Base-by-base conservation (phyloP, 1,140 invertebrate species). In the Drosophila ercepeae region DNA sequence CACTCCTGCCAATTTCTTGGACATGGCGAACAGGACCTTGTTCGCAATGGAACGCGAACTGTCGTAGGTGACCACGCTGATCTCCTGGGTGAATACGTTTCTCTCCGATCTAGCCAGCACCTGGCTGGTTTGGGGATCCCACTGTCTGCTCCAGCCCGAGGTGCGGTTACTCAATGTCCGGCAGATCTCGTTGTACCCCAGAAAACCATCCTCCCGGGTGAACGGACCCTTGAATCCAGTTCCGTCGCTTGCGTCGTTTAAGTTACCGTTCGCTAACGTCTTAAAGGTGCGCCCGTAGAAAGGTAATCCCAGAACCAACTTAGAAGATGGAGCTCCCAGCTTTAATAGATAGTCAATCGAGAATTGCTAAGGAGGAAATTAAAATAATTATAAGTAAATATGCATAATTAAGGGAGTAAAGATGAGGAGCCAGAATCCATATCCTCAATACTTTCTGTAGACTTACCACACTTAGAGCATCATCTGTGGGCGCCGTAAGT, bases 251-350 rank as follows among this genome's bases (percentile, higher is more conserved):
- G 82, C 36, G 21, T 93, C 91, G 18, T 93, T 93, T 0, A 93
- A 64, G 70, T 89, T 91, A 18, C 91, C 92, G 58, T 90, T 91
- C 11, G 42, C 18, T 3, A 83, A 61, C 5, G 92, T 91, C 5
- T 95, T 91, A 88, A 97, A 98, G 4, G 95, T 95, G 27, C 96
- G 93, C 1, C 97, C 97, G 74, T 98, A 98, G 71, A 96, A 94
- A 0, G 97, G 95, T 7, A 98, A 79, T 4, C 97, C 97, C 0
- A 98, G 78, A 0, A 97, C 94, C 48, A 98, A 81, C 91, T 98
- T 98, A 2, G 94, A 93, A 0, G 93, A 92, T 9, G 94, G 94
- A 3, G 95, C 95, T 4, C 96, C 97, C 57, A 94, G 91, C 25
- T 93, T 91, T 3, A 97, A 67, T 90, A 96, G 93, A 91, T 97